Percentiles rank a stretch among this genome's conserved stretches.
phyloP scores from a whole-genome alignment of 2,888 invertebrate genomes.

The Agrilus biguttatus region DNA sequence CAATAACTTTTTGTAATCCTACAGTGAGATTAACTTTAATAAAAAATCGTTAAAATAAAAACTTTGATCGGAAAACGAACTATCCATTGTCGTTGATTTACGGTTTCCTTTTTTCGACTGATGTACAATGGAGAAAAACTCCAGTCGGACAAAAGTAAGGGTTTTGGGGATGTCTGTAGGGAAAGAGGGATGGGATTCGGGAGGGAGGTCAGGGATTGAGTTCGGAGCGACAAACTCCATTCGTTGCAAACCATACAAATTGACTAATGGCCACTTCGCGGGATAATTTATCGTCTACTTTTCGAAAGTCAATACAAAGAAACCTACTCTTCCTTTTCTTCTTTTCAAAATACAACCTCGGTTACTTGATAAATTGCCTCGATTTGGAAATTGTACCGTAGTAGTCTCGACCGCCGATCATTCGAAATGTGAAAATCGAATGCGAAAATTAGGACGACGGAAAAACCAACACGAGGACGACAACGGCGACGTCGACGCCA shows the following conservation, averaged over 20 bases:
- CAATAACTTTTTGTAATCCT: no score
- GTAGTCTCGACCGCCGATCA: no score
- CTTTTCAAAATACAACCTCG: conserved; percentile 16
- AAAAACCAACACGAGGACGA: no score
- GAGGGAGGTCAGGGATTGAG: neutral
- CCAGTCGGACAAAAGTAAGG: conserved; percentile 3
- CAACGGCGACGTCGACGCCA: no score
- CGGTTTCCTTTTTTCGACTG: neutral
- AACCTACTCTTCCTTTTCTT: conserved; percentile 25
- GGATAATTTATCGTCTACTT: conserved; percentile 29
- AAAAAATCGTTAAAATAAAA: no score
- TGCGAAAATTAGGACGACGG: no score
- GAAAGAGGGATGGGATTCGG: neutral
- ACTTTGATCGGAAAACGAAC: no score
- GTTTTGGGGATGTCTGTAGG: conserved; percentile 9
- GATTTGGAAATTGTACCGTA: conserved; percentile 16
- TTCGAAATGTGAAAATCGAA: no score
- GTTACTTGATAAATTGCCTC: conserved; percentile 24
- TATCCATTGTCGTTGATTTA: no score
- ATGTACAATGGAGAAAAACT: neutral
- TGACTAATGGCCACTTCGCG: conserved; percentile 30
- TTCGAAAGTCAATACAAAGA: conserved; percentile 28
- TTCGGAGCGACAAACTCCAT: conserved; percentile 13
- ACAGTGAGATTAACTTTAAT: no score
- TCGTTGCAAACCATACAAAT: conserved; percentile 20